Percentiles rank a stretch among this genome's conserved stretches.
Evolutionary conservation across 2,113 vertebrate genomes (phyloP).

Genomic region (Gavialis gangeticus): DNA sequence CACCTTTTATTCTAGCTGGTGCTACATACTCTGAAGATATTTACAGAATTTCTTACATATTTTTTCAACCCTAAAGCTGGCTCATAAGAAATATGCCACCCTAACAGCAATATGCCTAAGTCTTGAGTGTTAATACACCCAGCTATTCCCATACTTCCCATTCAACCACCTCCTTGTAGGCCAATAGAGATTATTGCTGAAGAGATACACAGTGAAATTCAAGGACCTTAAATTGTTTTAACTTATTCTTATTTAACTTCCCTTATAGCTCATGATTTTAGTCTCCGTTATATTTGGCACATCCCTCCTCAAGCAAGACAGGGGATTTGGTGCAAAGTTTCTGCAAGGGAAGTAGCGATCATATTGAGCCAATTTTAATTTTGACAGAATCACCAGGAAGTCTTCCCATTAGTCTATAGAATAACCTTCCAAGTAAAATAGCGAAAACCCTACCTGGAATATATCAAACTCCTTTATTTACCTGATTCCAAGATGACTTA

Average conservation of each 20-base stretch:
- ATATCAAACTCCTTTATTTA: not conserved
- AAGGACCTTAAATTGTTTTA: not conserved
- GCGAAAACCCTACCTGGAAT: not conserved
- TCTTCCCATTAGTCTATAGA: not conserved
- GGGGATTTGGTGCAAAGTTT: not conserved
- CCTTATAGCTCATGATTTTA: not conserved
- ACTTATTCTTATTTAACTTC: not conserved
- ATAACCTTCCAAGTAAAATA: not conserved
- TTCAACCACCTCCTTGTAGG: not conserved
- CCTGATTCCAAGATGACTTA: too few relatives aligned
- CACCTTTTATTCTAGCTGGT: constrained; percentile 29
- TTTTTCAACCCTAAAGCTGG: constrained; percentile 28
- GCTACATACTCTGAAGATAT: constrained; percentile 5
- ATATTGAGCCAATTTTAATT: not conserved
- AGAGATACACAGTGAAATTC: not conserved
- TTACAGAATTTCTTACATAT: constrained; percentile 2
- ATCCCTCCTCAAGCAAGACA: rapidly evolving
- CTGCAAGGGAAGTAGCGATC: not conserved
- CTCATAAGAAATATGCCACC: constrained; percentile 6
- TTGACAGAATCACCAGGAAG: not conserved
- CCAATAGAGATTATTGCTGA: not conserved
- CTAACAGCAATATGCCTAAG: not conserved
- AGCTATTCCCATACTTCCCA: not conserved
- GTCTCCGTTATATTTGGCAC: rapidly evolving
- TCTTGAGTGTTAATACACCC: not conserved